Percentiles rank a stretch among this genome's conserved stretches.
Evolutionary conservation across 2,113 vertebrate species (phyloP).

Genomic region (Daubentonia madagascariensis): DNA sequence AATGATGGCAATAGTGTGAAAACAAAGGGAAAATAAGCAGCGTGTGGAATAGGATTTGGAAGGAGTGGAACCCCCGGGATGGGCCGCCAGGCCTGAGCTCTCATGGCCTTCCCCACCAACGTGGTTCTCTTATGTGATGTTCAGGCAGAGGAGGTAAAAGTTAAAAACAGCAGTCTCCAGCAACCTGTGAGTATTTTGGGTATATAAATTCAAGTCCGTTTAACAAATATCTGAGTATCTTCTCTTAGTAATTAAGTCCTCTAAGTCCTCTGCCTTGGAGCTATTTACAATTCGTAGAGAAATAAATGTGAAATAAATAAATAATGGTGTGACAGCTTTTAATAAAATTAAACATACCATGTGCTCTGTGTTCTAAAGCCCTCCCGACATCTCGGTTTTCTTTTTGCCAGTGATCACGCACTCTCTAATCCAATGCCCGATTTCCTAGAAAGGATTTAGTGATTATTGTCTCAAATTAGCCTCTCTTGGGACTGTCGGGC

Average conservation of each 20-base stretch:
- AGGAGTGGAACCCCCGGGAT: fast-evolving
- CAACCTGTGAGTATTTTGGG: not conserved
- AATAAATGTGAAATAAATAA: not conserved
- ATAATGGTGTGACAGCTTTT: not conserved
- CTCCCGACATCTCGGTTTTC: not conserved
- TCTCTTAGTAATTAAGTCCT: not conserved
- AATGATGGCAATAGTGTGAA: not conserved
- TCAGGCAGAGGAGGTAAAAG: not conserved
- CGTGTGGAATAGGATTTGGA: not conserved
- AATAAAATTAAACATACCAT: not conserved
- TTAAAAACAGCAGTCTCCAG: not conserved
- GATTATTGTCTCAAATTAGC: not conserved
- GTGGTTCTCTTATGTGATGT: not conserved
- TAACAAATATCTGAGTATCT: not conserved
- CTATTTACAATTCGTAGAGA: not conserved
- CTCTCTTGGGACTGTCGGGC: not conserved
- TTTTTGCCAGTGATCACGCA: not conserved
- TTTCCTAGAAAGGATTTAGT: constrained; percentile 14
- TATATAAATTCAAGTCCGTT: not conserved
- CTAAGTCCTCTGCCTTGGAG: not conserved
- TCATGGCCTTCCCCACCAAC: no score
- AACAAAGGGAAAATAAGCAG: not conserved
- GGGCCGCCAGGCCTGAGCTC: not conserved
- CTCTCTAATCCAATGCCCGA: not conserved
- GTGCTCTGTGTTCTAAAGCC: not conserved